Base-by-base conservation (phyloP, 2,797 vertebrate species). In the Adelosebastes latens region DNA sequence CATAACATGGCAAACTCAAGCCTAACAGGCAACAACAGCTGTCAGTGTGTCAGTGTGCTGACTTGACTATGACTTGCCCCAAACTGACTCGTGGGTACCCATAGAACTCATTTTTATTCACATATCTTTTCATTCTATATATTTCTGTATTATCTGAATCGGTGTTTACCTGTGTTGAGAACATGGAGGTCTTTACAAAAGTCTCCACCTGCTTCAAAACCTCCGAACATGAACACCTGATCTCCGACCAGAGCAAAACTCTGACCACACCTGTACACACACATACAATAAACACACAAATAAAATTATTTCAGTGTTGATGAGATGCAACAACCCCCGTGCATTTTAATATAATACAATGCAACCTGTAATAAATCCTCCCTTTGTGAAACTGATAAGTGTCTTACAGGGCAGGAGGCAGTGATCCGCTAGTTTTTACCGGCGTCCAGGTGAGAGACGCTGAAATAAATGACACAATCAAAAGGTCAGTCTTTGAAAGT, bases 151-250 rank as follows among this genome's bases (percentile, higher is more conserved):
- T 31, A 22, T 24, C 13, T 55, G 8, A 52, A 42, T 75, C 31
- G 8, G 25, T 16, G 8, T 36, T 69, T 87, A 96, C 96, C 95
- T 93, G 94, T 94, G 73, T 88, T 92, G n/a, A 96, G 88, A 42
- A 94, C 82, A 58, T 94, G 78, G 25, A 96, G 67, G 75, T 96
- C 94, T 82, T 90, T 95, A 85, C 87, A 87, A 77, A 93, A 91
- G 42, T 85, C 82, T 79, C 92, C 93, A 25, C 80, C 85, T 27
- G 74, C 80, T 68, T 89, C 87, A 58, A 76, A 90, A 36, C 96
- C 95, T 79, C 96, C 95, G 42, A 93, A 95, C 94, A 96, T 87
- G 72, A 95, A 96, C 56, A 96, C 83, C 87, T 94, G 94, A 84
- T 95, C 93, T 67, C 92, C 90, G 4, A 95, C 92, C 68, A 89